These are phyloP conservation scores for Sorex fumeus DNA, from an alignment of 2,113 vertebrate genomes.

Conservation along the genomic window DNA sequence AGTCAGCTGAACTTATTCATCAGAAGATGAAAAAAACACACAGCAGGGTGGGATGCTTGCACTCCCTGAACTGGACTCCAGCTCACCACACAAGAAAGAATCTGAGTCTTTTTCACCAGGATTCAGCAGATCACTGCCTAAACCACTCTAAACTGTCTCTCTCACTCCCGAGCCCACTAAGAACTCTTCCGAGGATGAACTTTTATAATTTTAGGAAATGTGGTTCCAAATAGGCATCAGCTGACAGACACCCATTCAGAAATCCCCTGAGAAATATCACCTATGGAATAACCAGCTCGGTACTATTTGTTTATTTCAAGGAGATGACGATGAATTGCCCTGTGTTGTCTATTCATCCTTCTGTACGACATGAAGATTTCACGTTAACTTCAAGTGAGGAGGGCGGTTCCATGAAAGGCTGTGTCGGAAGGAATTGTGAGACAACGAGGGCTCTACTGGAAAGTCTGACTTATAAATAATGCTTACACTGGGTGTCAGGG, in stretches of 20 bases:
- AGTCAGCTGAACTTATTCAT: fast-evolving
- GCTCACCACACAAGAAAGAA: fast-evolving
- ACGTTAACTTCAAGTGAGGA: background rate
- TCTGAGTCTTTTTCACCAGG: background rate
- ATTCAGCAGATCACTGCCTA: background rate
- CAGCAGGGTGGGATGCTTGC: fast-evolving
- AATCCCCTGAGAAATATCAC: background rate
- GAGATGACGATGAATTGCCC: background rate
- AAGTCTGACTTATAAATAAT: background rate
- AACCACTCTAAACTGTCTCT: background rate
- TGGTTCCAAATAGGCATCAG: background rate
- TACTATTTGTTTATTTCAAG: conserved; percentile 35
- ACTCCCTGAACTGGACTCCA: background rate
- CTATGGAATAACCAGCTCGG: background rate
- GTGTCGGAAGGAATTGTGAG: background rate
- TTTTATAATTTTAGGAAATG: background rate
- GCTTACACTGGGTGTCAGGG: background rate
- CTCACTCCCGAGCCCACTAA: background rate
- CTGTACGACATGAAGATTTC: background rate
- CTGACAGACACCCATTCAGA: background rate
- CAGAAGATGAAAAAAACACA: fast-evolving
- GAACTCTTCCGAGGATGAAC: background rate
- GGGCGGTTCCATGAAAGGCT: background rate
- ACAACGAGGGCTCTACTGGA: background rate
- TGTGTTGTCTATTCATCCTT: too few species aligned